Percentiles rank a stretch among this genome's conserved stretches.
phyloP scores from a whole-genome alignment of 2,113 vertebrate genomes.

The Brachyistius frenatus region DNA sequence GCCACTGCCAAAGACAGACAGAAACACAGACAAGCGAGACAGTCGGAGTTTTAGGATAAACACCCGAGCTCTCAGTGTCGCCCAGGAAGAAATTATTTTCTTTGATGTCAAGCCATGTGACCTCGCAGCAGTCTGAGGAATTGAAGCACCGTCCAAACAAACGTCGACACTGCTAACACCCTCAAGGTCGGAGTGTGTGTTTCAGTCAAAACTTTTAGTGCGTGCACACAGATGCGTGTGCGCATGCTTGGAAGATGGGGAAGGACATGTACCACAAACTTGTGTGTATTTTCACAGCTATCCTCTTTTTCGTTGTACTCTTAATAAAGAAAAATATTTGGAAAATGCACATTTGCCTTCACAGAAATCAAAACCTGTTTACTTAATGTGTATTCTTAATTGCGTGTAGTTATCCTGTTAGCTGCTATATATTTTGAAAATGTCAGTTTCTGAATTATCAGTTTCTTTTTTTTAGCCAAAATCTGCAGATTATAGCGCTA shows the following conservation, averaged over 20 bases:
- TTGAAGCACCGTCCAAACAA: conserved; percentile 74
- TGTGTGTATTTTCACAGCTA: background rate
- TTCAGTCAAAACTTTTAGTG: conserved; percentile 27
- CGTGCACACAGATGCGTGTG: background rate
- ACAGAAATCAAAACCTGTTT: background rate
- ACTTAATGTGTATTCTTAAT: background rate
- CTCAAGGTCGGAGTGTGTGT: conserved; percentile 67
- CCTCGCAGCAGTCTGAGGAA: conserved; percentile 73
- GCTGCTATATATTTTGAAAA: background rate
- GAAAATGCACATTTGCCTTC: background rate
- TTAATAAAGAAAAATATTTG: too few species aligned
- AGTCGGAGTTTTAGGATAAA: conserved; percentile 71
- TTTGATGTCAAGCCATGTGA: conserved; percentile 77
- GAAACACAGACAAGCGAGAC: conserved; percentile 42
- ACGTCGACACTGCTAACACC: conserved; percentile 75
- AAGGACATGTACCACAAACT: background rate
- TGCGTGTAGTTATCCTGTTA: background rate
- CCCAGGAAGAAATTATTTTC: conserved; percentile 73
- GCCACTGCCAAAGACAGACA: conserved; percentile 31
- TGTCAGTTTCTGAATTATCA: background rate
- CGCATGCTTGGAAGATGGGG: conserved; percentile 7
- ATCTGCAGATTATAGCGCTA: background rate
- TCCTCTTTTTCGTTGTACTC: too few species aligned
- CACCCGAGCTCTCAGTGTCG: conserved; percentile 63
- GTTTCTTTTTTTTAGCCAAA: background rate